Evolutionary conservation across 2,888 invertebrate genomes (phyloP).

Genomic region (Drosophila imparisetae): DNA sequence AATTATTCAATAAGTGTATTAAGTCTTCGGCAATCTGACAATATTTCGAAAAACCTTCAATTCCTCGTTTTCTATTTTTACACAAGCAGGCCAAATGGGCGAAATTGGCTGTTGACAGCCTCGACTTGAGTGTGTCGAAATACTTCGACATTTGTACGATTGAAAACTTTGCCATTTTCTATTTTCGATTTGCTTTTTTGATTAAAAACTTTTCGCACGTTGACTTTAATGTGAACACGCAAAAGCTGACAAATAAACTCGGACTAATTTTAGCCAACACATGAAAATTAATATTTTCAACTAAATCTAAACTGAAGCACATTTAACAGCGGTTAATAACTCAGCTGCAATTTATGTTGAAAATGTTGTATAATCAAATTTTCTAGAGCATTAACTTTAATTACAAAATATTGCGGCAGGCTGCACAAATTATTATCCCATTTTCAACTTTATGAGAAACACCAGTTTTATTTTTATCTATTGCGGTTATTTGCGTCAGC

Average conservation of each 20-base stretch:
- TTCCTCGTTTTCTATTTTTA: constrained; percentile 21
- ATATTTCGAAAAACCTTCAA: no score
- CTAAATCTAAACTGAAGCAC: not conserved
- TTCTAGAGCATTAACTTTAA: constrained; percentile 73
- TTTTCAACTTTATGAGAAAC: constrained; percentile 2
- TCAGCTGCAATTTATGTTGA: constrained; percentile 50
- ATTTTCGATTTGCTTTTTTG: constrained; percentile 69
- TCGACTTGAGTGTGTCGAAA: constrained; percentile 71
- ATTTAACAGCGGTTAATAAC: constrained; percentile 28
- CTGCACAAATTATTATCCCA: constrained; percentile 31
- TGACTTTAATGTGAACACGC: constrained; percentile 40
- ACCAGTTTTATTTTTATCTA: constrained; percentile 24
- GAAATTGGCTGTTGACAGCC: constrained; percentile 79
- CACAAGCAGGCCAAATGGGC: constrained; percentile 42
- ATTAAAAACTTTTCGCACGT: constrained; percentile 72
- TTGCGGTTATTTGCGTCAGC: constrained; percentile 5
- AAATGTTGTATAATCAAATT: constrained; percentile 71
- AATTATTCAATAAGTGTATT: constrained; percentile 31
- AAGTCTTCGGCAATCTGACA: constrained; percentile 11
- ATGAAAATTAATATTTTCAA: constrained; percentile 5
- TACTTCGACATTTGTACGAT: constrained; percentile 74
- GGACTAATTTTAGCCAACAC: constrained; percentile 36
- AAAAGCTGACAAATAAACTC: constrained; percentile 30
- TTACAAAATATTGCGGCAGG: constrained; percentile 37
- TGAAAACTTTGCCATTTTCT: constrained; percentile 73